Percentiles rank a stretch among this genome's conserved stretches.
Evolutionary conservation across 2,888 invertebrate genomes (phyloP).

Genomic region (Euzophera pinguis): DNA sequence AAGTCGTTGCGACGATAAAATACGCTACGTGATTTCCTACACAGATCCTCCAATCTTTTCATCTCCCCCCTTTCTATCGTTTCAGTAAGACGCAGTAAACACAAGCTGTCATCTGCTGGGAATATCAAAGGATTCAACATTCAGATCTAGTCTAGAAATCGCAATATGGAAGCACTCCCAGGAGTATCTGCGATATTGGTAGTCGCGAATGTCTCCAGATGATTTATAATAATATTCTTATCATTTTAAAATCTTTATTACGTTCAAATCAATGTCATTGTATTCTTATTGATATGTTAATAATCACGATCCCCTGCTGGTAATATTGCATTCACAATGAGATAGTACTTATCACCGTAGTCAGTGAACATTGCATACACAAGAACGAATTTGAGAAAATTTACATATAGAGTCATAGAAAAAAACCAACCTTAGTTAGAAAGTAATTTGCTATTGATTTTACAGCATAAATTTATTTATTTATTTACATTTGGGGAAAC

Average conservation of each 20-base stretch:
- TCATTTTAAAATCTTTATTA: no score
- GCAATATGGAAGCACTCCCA: conserved; percentile 58
- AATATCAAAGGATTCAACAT: conserved; percentile 62
- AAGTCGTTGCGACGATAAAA: conserved; percentile 60
- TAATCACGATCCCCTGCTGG: conserved; percentile 1
- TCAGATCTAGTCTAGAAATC: conserved; percentile 59
- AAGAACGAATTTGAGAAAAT: no score
- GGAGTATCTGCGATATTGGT: conserved; percentile 39
- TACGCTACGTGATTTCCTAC: conserved; percentile 67
- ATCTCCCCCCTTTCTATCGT: conserved; percentile 46
- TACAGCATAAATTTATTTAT: no score
- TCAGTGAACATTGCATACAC: not conserved
- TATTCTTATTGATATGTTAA: conserved; percentile 15
- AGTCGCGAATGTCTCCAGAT: conserved; percentile 35
- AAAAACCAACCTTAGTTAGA: no score
- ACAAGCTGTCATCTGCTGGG: conserved; percentile 60
- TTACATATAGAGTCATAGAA: no score
- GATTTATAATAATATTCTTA: conserved; percentile 30
- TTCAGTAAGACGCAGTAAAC: conserved; percentile 52
- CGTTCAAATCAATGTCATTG: no score
- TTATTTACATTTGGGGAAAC: no score
- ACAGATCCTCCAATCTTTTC: conserved; percentile 63
- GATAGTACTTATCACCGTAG: not conserved
- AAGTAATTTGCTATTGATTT: no score
- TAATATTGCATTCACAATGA: not conserved